These are phyloP conservation scores for Eristalinus aeneus DNA, from an alignment of 2,888 invertebrate species.

Conservation along the genomic window DNA sequence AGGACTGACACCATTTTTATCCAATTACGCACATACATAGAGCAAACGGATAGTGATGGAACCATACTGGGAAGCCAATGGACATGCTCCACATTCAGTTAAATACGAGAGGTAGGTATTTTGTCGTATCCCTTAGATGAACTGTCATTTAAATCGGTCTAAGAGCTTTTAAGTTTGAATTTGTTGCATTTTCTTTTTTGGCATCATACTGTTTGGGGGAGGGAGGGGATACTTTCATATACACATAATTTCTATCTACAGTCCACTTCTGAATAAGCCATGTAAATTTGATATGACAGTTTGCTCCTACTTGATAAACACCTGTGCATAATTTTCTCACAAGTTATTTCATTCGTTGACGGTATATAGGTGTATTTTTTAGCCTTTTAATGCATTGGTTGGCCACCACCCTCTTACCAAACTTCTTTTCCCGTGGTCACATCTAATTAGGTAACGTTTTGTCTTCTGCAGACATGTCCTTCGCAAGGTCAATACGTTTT, in stretches of 20 bases:
- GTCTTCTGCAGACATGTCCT: slow-evolving; percentile 62
- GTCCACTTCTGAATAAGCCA: background rate
- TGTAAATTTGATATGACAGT: background rate
- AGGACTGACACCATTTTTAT: slow-evolving; percentile 66
- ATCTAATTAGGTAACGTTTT: slow-evolving; percentile 27
- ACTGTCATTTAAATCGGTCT: slow-evolving; percentile 10
- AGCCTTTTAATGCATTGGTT: background rate
- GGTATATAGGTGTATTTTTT: background rate
- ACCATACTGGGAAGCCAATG: slow-evolving; percentile 80
- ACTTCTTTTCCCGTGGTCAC: background rate
- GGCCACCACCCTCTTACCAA: background rate
- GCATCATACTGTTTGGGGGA: background rate
- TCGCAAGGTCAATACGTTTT: slow-evolving; percentile 67
- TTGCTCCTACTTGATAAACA: background rate
- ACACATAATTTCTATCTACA: background rate
- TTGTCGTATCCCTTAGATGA: slow-evolving; percentile 45
- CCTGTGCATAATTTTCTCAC: background rate
- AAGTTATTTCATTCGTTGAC: background rate
- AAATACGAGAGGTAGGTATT: slow-evolving; percentile 81
- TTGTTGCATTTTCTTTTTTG: background rate
- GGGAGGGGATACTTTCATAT: background rate
- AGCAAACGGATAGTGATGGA: slow-evolving; percentile 76
- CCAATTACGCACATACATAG: background rate
- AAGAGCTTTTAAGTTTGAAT: background rate
- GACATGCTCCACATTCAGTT: slow-evolving; percentile 80